Conservation (phyloP, 2,888 invertebrate genomes). For the Agapetus fuscipes region DNA sequence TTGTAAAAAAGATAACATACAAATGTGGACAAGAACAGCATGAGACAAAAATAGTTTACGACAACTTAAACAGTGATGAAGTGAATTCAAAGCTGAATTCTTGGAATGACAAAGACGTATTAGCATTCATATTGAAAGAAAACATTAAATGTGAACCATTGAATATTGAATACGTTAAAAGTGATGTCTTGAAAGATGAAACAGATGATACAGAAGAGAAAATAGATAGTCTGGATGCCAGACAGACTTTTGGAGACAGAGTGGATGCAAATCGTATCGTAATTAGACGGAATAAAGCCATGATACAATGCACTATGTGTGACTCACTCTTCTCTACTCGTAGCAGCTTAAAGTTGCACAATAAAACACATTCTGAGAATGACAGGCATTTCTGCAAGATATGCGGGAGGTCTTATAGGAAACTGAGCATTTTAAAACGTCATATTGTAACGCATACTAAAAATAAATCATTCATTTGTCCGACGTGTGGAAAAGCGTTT, state of each 20-base stretch:
- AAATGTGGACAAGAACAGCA: neutral
- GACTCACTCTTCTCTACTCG: neutral
- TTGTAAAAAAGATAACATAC: neutral
- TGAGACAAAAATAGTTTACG: too few relatives aligned
- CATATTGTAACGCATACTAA: conserved; percentile 12
- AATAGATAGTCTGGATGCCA: too few relatives aligned
- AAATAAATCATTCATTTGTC: conserved; percentile 2
- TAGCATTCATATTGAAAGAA: too few relatives aligned
- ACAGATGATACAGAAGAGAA: neutral
- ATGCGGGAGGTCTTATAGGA: conserved; percentile 13
- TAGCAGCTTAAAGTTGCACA: neutral
- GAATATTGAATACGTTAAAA: too few relatives aligned
- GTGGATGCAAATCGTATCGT: neutral
- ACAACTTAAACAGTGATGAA: too few relatives aligned
- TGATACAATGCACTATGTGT: neutral
- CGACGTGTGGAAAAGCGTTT: conserved; percentile 9
- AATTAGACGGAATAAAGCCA: neutral
- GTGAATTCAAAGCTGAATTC: too few relatives aligned
- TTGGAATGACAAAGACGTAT: too few relatives aligned
- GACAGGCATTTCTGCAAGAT: conserved; percentile 13
- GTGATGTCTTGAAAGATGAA: too few relatives aligned
- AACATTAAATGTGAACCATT: too few relatives aligned
- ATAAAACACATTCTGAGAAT: conserved; percentile 7
- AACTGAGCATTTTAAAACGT: conserved; percentile 11
- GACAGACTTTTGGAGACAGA: neutral